Percentiles rank a stretch among this genome's conserved stretches.
Conservation (phyloP, 53 echinoderm and acorn worm genomes). For the Crossaster papposus region DNA sequence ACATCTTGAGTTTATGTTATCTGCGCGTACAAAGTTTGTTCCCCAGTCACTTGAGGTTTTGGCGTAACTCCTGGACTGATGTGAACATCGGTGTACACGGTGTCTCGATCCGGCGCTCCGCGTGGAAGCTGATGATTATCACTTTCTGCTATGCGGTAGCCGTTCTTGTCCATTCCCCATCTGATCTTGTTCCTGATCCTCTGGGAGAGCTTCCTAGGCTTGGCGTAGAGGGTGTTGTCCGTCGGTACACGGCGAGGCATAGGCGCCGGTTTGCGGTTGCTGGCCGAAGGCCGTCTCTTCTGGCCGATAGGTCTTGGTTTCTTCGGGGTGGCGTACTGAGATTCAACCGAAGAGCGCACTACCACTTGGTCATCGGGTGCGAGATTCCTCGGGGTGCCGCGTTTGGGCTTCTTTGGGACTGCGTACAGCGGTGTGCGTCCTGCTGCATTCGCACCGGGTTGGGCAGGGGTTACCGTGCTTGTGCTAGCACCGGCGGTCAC, state of each 20-base stretch:
- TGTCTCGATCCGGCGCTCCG: not conserved
- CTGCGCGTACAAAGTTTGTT: slow-evolving; percentile 29
- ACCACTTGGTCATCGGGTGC: not conserved
- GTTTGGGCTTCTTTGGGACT: slow-evolving; percentile 11
- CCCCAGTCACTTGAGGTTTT: not conserved
- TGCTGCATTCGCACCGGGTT: not conserved
- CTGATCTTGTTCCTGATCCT: slow-evolving; percentile 1
- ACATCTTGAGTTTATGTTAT: not conserved
- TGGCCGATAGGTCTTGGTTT: not conserved
- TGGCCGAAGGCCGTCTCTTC: not conserved
- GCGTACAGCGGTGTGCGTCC: not conserved
- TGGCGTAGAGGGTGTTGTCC: slow-evolving; percentile 14
- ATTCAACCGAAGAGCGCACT: not conserved
- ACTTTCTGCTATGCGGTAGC: slow-evolving; percentile 27
- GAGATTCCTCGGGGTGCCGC: not conserved
- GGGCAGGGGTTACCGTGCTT: too few species aligned
- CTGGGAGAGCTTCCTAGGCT: slow-evolving; percentile 24
- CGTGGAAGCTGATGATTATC: not conserved
- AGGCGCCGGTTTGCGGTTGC: not conserved
- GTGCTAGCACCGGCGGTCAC: too few species aligned
- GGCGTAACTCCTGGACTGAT: not conserved
- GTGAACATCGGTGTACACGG: slow-evolving; percentile 27
- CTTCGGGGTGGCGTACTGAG: slow-evolving; percentile 32
- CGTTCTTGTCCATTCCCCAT: slow-evolving; percentile 43
- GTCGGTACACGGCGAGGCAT: not conserved